phyloP scores from a whole-genome alignment of 2,113 vertebrate genomes.

The Thomomys bottae region DNA sequence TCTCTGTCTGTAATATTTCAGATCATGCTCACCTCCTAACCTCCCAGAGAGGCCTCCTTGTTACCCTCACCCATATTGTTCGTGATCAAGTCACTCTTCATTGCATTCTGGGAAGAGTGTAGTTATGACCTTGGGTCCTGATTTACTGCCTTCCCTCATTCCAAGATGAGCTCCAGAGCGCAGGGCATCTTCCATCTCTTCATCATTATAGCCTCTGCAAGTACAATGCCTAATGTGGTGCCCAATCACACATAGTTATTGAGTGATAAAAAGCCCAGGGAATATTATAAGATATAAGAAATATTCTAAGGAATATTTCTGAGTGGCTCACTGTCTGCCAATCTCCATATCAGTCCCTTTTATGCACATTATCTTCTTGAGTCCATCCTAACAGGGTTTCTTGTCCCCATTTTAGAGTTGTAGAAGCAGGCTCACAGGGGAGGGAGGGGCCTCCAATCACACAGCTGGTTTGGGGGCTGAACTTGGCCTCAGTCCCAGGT shows the following conservation, averaged over 20 bases:
- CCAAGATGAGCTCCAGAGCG: not conserved
- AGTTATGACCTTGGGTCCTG: not conserved
- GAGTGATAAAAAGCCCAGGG: not conserved
- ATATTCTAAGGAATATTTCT: not conserved
- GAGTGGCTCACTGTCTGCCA: not conserved
- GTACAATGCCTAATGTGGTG: not conserved
- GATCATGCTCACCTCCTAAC: not conserved
- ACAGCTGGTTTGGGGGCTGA: not conserved
- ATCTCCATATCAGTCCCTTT: not conserved
- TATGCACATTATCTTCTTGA: not conserved
- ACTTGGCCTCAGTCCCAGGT: not conserved
- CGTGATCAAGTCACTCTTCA: not conserved
- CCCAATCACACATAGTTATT: not conserved
- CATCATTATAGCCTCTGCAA: rapidly evolving
- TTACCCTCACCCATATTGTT: no score
- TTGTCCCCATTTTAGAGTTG: not conserved
- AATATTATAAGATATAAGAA: no score
- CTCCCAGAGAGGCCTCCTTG: not conserved
- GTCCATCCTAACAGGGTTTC: not conserved
- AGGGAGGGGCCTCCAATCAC: not conserved
- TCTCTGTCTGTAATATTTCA: not conserved
- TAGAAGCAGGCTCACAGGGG: not conserved
- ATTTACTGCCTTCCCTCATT: not conserved
- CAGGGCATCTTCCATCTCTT: not conserved
- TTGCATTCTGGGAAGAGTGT: not conserved